Evolutionary conservation across 2,888 invertebrate genomes (phyloP).

Genomic region (Seira musarum): DNA sequence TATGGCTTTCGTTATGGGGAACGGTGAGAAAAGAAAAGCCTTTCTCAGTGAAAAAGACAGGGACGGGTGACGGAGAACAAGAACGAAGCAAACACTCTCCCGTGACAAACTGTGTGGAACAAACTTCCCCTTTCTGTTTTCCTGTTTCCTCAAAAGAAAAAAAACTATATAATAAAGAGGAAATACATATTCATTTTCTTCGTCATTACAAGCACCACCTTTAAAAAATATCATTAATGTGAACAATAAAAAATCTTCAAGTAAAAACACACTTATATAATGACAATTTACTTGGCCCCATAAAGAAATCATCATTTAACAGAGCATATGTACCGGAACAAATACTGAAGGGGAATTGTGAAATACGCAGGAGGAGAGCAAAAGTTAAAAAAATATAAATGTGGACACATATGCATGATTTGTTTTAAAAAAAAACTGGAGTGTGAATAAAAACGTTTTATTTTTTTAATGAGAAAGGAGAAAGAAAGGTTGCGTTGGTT

Average conservation of each 20-base stretch:
- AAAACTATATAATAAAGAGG: neutral
- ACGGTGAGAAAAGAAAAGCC: neutral
- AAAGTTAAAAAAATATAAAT: neutral
- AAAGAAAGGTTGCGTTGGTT: no score
- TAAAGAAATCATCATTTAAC: neutral
- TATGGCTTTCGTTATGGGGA: conserved; percentile 25
- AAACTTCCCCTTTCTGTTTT: conserved; percentile 3
- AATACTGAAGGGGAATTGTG: neutral
- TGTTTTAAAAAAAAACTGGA: no score
- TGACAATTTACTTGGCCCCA: neutral
- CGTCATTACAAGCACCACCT: neutral
- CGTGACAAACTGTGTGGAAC: conserved; percentile 6
- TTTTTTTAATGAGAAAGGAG: no score
- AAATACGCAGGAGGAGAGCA: neutral
- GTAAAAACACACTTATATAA: neutral
- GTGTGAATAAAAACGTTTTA: no score
- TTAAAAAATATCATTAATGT: conserved; percentile 5
- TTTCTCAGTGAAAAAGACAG: neutral
- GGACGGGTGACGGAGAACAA: neutral
- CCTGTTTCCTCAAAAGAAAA: neutral
- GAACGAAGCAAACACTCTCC: neutral
- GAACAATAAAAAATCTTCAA: conserved; percentile 2
- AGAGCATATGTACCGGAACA: conserved; percentile 4
- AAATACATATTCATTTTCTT: conserved; percentile 3
- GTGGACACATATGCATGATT: no score